Conservation (phyloP, 2,888 invertebrate genomes). For the Campopleginae sp. region DNA sequence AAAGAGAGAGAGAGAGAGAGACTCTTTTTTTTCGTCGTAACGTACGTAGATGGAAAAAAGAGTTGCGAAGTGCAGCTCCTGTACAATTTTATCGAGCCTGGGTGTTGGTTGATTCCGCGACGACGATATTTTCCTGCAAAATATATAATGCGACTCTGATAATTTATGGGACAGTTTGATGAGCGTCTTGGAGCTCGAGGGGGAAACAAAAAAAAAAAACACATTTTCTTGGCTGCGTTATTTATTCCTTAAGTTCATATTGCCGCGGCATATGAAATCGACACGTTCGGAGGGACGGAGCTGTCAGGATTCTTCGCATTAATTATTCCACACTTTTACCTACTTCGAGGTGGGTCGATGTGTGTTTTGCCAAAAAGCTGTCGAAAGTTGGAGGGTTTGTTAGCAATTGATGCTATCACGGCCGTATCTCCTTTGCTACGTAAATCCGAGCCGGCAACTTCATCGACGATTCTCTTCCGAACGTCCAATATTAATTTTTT, state of each 20-base stretch:
- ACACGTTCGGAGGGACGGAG: not conserved
- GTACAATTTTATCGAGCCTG: conserved; percentile 39
- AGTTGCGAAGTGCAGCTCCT: not conserved
- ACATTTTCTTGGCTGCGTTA: not conserved
- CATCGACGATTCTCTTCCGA: not conserved
- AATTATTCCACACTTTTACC: conserved; percentile 20
- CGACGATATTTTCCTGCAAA: not conserved
- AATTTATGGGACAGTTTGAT: not conserved
- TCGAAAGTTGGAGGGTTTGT: conserved; percentile 10
- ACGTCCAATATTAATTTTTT: not conserved
- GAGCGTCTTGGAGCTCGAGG: too few relatives aligned
- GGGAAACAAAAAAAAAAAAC: not conserved
- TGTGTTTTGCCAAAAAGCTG: conserved; percentile 32
- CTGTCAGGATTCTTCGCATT: conserved; percentile 10
- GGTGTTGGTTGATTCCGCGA: conserved; percentile 10
- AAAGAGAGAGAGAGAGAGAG: too few relatives aligned
- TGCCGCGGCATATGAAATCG: not conserved
- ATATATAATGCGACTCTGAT: not conserved
- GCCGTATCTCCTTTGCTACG: not conserved
- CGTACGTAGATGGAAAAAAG: conserved; percentile 1
- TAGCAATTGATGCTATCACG: conserved; percentile 19
- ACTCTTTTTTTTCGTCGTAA: conserved; percentile 14
- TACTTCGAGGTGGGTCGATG: not conserved
- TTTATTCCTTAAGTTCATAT: not conserved
- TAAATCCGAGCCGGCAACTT: conserved; percentile 1